Evolutionary conservation across 2,888 invertebrate species (phyloP).

Genomic region (Koerneria pararmatus): DNA sequence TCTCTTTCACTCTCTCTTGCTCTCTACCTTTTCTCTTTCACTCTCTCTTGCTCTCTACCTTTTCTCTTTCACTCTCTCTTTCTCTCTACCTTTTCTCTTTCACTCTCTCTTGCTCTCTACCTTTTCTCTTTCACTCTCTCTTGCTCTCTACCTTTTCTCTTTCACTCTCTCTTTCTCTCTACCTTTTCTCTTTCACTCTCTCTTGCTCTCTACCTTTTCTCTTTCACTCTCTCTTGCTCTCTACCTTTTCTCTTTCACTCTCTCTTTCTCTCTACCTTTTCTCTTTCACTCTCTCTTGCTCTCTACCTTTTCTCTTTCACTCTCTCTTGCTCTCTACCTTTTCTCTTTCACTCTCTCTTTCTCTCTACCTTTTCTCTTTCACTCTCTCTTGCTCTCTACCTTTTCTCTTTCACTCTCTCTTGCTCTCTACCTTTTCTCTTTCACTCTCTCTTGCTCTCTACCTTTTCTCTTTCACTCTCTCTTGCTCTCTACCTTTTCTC

Average conservation of each 20-base stretch:
- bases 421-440: neutral
- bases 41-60: constrained; percentile 2
- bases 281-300: constrained; percentile 30
- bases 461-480: constrained; percentile 30
- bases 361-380: neutral
- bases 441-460: constrained; percentile 21
- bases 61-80: constrained; percentile 6
- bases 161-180: constrained; percentile 12
- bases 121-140: neutral
- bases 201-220: constrained; percentile 29
- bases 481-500: constrained; percentile 27
- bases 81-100: neutral
- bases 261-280: constrained; percentile 20
- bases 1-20: neutral
- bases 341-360: neutral
- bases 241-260: constrained; percentile 24
- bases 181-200: constrained; percentile 10
- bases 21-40: neutral
- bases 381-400: neutral
- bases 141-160: neutral
- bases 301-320: constrained; percentile 33
- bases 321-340: constrained; percentile 33
- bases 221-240: constrained; percentile 33
- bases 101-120: neutral
- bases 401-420: constrained; percentile 8